Conservation (phyloP, 2,113 vertebrate genomes). For the Salvelinus sp. region DNA sequence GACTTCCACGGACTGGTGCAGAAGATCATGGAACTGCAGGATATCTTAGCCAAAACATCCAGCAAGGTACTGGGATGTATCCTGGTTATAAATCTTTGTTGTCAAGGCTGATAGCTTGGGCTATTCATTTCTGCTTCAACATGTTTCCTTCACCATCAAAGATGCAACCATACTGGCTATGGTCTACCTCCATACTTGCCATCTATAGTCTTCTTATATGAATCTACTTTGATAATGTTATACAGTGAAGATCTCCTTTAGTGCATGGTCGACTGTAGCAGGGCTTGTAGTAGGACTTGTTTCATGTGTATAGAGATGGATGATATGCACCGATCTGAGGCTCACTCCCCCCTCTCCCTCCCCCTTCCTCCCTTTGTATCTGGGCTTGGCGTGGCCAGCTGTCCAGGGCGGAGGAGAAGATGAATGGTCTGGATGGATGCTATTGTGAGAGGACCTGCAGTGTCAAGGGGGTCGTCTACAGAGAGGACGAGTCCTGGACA, state of each 20-base stretch:
- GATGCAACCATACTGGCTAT: too few species aligned
- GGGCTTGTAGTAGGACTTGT: neutral
- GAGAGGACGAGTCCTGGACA: constrained; percentile 93
- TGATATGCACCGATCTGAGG: neutral
- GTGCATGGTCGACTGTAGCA: neutral
- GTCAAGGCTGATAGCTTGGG: too few species aligned
- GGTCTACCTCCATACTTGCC: too few species aligned
- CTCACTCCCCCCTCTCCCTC: neutral
- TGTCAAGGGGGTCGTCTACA: constrained; percentile 88
- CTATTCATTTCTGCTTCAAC: too few species aligned
- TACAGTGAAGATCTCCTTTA: too few species aligned
- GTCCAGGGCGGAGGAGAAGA: constrained; percentile 94
- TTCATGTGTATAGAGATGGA: too few species aligned
- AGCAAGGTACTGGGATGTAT: constrained; percentile 84
- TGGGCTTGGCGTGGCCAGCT: constrained; percentile 74
- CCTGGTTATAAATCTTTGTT: neutral
- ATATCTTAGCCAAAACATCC: constrained; percentile 96
- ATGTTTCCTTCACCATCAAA: too few species aligned
- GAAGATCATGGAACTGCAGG: constrained; percentile 99
- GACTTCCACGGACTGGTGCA: constrained; percentile 98
- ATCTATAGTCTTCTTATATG: too few species aligned
- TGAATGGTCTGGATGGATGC: constrained; percentile 96
- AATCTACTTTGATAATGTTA: too few species aligned
- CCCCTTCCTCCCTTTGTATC: constrained; percentile 31
- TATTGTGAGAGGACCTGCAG: constrained; percentile 97